Conservation (phyloP, 2,113 vertebrate species). For the Neotoma lepida region DNA sequence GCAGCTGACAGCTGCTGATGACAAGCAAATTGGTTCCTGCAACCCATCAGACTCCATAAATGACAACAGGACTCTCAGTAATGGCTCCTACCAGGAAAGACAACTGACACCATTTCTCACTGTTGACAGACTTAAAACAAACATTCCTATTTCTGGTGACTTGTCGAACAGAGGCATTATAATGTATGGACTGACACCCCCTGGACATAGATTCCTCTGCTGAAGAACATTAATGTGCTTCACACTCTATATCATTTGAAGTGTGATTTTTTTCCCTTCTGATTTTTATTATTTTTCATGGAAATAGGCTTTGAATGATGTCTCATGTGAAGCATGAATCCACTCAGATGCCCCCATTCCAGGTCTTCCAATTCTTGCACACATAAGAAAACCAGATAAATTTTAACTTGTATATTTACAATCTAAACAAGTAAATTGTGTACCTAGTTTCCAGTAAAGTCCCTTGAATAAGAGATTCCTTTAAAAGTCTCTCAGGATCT, state of each 20-base stretch:
- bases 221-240: neutral
- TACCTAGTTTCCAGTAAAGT: neutral
- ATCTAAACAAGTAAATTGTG: conserved; percentile 9
- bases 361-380: neutral
- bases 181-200: neutral
- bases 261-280: neutral
- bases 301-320: conserved; percentile 11
- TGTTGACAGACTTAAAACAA: conserved; percentile 56
- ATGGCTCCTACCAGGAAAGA: neutral
- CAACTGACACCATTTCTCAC: conserved; percentile 35
- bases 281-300: neutral
- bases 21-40: neutral
- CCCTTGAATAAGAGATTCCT: neutral
- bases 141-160: conserved; percentile 40
- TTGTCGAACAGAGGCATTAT: neutral
- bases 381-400: neutral
- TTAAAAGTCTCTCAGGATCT: neutral
- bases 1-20: conserved; percentile 43
- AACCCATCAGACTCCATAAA: neutral
- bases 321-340: neutral
- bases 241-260: neutral
- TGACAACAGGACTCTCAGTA: conserved; percentile 40
- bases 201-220: neutral
- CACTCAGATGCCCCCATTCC: neutral
- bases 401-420: neutral